Percentiles rank a stretch among this genome's conserved stretches.
Conservation (phyloP, 2,888 invertebrate genomes). For the Polydrusus pterygomalis region DNA sequence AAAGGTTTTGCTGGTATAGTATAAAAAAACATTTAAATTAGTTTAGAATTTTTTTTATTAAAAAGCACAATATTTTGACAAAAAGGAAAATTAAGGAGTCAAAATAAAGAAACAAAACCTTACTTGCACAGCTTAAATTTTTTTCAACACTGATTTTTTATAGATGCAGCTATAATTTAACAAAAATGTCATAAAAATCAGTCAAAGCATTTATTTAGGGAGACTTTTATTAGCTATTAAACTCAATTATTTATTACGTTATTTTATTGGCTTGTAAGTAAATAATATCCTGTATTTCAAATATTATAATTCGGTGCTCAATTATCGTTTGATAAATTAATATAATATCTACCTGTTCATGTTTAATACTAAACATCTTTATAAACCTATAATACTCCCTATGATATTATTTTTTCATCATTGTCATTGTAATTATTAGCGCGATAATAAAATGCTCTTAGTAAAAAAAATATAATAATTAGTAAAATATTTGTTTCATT, state of each 20-base stretch:
- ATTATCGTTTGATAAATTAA: not conserved
- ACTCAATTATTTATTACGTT: not conserved
- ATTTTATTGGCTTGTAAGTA: not conserved
- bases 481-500: not conserved
- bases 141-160: no score
- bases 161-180: no score
- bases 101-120: no score
- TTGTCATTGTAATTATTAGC: conserved; percentile 16
- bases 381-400: conserved; percentile 2
- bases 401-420: conserved; percentile 16
- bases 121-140: no score
- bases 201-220: no score
- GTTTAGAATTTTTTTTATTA: no score
- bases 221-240: no score
- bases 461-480: conserved; percentile 5
- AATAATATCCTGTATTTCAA: not conserved
- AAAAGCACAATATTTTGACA: no score
- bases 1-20: no score
- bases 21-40: no score
- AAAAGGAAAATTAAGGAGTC: no score
- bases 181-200: no score
- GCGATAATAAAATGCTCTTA: conserved; percentile 15
- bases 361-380: conserved; percentile 4
- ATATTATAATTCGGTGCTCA: conserved; percentile 6
- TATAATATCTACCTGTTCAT: not conserved